Conservation (phyloP, 2,113 vertebrate species). For the Psittacara wagleri region DNA sequence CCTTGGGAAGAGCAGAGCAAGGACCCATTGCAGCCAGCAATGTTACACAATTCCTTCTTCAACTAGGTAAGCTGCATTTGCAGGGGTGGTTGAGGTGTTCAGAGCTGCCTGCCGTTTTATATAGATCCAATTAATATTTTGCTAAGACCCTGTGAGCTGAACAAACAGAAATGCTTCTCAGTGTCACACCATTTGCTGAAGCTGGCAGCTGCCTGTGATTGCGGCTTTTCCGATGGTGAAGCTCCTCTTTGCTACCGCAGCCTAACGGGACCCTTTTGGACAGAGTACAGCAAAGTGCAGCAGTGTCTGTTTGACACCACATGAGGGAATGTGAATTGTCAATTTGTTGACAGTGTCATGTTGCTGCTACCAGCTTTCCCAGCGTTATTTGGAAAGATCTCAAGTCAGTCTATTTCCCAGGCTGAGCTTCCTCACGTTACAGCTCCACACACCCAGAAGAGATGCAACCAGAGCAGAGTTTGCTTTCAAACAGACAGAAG, state of each 20-base stretch:
- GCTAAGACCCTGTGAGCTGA: neutral
- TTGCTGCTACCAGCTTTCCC: slow-evolving; percentile 43
- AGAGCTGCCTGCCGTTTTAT: neutral
- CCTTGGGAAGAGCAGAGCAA: neutral
- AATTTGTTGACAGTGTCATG: slow-evolving; percentile 66
- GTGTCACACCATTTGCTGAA: neutral
- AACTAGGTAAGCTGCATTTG: neutral
- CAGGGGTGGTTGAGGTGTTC: neutral
- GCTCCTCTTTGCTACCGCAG: neutral
- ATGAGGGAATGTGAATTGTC: slow-evolving; percentile 54
- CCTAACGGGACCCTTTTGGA: slow-evolving; percentile 23
- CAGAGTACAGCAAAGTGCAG: neutral
- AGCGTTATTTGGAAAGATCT: slow-evolving; percentile 40
- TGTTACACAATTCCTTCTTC: neutral
- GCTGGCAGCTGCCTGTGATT: neutral
- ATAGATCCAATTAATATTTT: neutral
- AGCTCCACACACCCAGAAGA: neutral
- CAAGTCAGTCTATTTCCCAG: slow-evolving; percentile 31
- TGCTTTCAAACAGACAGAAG: neutral
- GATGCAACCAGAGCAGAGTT: neutral
- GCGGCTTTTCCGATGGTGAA: neutral
- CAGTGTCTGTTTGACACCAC: slow-evolving; percentile 50
- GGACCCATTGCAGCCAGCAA: too few species aligned
- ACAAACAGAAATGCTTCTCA: neutral
- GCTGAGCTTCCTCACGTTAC: slow-evolving; percentile 31